Conservation (phyloP, 64 coral and sea anemone genomes). For the Cladopsammia gracilis region DNA sequence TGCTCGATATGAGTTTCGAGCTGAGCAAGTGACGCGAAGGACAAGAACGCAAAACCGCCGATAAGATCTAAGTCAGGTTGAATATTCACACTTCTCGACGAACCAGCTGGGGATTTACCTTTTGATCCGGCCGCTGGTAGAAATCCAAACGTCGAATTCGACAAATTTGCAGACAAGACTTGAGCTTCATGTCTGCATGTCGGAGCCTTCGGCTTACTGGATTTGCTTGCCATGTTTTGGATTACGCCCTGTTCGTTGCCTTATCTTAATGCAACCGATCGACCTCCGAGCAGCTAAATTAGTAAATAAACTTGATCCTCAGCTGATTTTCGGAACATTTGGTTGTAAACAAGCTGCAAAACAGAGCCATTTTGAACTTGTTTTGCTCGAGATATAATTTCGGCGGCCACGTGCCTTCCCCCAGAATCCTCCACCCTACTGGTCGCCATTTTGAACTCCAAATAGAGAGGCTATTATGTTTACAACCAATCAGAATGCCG, state of each 20-base stretch:
- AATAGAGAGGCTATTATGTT: conserved; percentile 68
- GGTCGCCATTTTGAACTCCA: conserved; percentile 51
- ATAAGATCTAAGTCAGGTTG: conserved; percentile 86
- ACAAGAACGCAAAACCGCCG: conserved; percentile 90
- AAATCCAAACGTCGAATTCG: conserved; percentile 24
- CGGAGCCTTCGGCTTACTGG: background rate
- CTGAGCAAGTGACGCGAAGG: conserved; percentile 75
- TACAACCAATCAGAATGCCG: conserved; percentile 37
- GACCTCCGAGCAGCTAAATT: background rate
- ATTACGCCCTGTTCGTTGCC: background rate
- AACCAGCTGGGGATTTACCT: conserved; percentile 31
- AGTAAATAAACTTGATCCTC: background rate
- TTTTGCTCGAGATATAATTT: conserved; percentile 2
- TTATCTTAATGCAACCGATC: background rate
- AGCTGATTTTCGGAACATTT: background rate
- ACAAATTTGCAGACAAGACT: conserved; percentile 38
- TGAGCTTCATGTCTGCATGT: background rate
- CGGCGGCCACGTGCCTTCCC: conserved; percentile 88
- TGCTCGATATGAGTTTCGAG: conserved; percentile 83
- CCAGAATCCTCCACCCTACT: conserved; percentile 96
- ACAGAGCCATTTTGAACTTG: conserved; percentile 11
- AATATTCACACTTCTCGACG: conserved; percentile 1
- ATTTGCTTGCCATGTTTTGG: conserved; percentile 17
- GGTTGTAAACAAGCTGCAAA: conserved; percentile 26
- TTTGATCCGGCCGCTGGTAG: background rate